Evolutionary conservation across 2,113 vertebrate genomes (phyloP).

Genomic region (Semicossyphus pulcher): DNA sequence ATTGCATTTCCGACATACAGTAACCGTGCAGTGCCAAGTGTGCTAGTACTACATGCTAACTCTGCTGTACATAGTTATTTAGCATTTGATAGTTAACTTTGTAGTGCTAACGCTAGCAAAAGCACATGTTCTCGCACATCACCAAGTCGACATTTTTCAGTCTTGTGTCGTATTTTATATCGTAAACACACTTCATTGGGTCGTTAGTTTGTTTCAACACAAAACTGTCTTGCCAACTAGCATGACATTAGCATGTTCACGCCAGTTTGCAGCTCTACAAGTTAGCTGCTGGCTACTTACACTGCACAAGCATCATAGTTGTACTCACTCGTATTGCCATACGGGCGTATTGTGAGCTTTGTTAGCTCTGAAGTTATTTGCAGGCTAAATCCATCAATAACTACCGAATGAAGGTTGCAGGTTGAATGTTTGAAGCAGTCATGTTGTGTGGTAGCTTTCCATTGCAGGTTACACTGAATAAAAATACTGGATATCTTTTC

Average conservation of each 20-base stretch:
- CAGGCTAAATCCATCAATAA: no score
- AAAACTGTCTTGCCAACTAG: not conserved
- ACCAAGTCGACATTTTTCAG: not conserved
- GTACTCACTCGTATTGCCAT: no score
- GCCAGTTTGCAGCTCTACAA: not conserved
- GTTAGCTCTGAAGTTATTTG: no score
- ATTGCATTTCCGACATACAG: not conserved
- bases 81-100: not conserved
- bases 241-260: not conserved
- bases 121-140: not conserved
- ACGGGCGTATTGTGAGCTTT: no score
- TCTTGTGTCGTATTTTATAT: no score
- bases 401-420: no score
- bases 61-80: not conserved
- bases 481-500: no score
- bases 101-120: not conserved
- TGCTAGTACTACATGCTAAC: conserved; percentile 43
- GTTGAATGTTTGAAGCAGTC: no score
- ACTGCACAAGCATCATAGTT: not conserved
- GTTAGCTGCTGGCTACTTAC: conserved; percentile 19
- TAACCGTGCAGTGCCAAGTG: not conserved
- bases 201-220: not conserved
- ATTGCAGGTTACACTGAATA: no score
- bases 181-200: not conserved
- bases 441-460: no score